A percentile compares a stretch with the other conserved stretches of the same genome.
phyloP scores from a whole-genome alignment of 2,113 vertebrate genomes.

The Seriola quinqueradiata region DNA sequence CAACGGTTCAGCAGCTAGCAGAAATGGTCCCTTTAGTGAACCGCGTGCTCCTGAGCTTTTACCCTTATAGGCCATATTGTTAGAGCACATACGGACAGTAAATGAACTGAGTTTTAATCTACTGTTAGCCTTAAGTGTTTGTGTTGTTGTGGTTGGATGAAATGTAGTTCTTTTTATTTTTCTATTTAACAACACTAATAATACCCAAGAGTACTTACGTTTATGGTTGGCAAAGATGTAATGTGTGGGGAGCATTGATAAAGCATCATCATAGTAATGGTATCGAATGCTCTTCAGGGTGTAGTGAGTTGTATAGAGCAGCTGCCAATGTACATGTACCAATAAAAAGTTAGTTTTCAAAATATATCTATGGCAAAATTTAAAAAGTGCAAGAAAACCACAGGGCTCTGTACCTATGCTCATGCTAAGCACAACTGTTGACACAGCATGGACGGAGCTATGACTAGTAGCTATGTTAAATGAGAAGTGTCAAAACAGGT shows the following conservation, averaged over 20 bases:
- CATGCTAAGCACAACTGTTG: neutral
- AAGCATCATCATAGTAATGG: slow-evolving; percentile 21
- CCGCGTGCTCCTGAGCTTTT: slow-evolving; percentile 11
- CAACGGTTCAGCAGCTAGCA: slow-evolving; percentile 20
- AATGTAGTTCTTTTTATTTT: slow-evolving; percentile 1
- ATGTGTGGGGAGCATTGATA: slow-evolving; percentile 10
- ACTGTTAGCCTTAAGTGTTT: slow-evolving; percentile 12
- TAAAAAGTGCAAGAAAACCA: neutral
- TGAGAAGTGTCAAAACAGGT: slow-evolving; percentile 30
- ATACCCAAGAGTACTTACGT: neutral
- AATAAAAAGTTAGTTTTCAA: neutral
- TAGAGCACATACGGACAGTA: slow-evolving; percentile 14
- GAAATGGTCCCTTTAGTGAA: slow-evolving; percentile 15
- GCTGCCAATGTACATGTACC: neutral
- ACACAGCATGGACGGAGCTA: neutral
- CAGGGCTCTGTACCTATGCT: slow-evolving; percentile 17
- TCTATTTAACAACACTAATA: slow-evolving; percentile 17
- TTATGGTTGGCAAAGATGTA: slow-evolving; percentile 20
- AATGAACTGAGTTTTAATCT: slow-evolving; percentile 38
- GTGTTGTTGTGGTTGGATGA: neutral
- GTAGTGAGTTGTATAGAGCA: neutral
- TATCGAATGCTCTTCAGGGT: slow-evolving; percentile 10
- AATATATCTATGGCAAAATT: neutral
- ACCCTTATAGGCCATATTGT: slow-evolving; percentile 13
- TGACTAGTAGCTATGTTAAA: slow-evolving; percentile 16